Evolutionary conservation across 2,113 vertebrate species (phyloP).

Genomic region (Hypocryptadius cinnamomeus): DNA sequence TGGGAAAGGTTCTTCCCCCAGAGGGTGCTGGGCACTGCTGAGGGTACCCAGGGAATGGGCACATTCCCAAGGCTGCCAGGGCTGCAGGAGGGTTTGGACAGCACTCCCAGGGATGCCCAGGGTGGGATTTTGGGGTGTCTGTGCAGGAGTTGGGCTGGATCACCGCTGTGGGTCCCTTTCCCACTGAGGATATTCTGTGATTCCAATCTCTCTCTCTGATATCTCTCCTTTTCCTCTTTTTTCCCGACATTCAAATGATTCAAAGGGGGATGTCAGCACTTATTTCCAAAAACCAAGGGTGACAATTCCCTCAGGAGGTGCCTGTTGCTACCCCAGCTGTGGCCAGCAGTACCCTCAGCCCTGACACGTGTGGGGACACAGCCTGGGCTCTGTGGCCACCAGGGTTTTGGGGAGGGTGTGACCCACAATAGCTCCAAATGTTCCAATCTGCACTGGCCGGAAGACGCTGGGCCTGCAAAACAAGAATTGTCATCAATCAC

Average conservation of each 20-base stretch:
- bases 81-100: background rate
- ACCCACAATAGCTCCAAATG: background rate
- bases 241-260: fast-evolving
- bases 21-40: background rate
- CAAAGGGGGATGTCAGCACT: background rate
- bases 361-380: background rate
- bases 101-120: fast-evolving
- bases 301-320: background rate
- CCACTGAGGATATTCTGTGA: background rate
- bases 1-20: background rate
- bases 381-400: background rate
- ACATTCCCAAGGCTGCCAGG: fast-evolving
- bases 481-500: background rate
- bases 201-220: background rate
- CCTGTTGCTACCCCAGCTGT: background rate
- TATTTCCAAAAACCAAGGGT: background rate
- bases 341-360: background rate
- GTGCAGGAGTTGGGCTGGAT: fast-evolving
- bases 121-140: background rate
- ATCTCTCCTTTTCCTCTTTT: background rate
- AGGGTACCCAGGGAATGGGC: background rate
- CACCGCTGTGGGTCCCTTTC: background rate
- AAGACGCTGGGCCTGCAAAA: background rate
- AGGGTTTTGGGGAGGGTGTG: background rate
- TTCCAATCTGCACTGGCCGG: background rate